phyloP scores from a whole-genome alignment of 2,113 vertebrate species.

The Mobula birostris region DNA sequence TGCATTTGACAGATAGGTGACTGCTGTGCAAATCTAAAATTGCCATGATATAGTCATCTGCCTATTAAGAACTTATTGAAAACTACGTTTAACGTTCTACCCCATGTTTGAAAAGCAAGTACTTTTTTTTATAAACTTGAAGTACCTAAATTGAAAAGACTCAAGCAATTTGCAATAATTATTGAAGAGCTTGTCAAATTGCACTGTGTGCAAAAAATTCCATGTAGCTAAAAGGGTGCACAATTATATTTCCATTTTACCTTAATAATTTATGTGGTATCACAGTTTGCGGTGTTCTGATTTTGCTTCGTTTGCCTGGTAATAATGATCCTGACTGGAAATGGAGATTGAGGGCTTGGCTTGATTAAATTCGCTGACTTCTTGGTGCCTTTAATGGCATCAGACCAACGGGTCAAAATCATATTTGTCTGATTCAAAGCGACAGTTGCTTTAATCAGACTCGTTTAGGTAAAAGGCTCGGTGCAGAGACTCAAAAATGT shows the following conservation, averaged over 20 bases:
- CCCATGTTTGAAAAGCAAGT: not conserved
- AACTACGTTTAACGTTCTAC: not conserved
- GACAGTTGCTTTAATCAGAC: constrained; percentile 22
- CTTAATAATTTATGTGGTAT: constrained; percentile 37
- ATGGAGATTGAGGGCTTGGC: constrained; percentile 39
- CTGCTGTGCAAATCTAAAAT: not conserved
- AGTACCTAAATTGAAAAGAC: not conserved
- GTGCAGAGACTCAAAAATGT: not conserved
- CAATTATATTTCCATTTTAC: constrained; percentile 20
- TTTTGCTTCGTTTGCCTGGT: constrained; percentile 30
- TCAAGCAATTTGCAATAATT: constrained; percentile 19
- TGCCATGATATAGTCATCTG: not conserved
- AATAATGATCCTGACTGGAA: constrained; percentile 27
- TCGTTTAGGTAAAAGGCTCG: not conserved
- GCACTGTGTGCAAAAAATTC: not conserved
- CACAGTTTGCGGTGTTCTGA: constrained; percentile 36
- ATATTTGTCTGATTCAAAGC: constrained; percentile 35
- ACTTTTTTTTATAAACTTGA: not conserved
- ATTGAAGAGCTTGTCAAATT: constrained; percentile 15
- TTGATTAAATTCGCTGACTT: constrained; percentile 44
- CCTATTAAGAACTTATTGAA: not conserved
- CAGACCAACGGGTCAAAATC: constrained; percentile 34
- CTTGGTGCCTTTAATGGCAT: constrained; percentile 34
- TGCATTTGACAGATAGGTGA: not conserved
- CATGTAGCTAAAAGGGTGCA: not conserved